Percentiles rank a stretch among this genome's conserved stretches.
Evolutionary conservation across 2,797 vertebrate genomes (phyloP).

Genomic region (Poeciliopsis turneri): DNA sequence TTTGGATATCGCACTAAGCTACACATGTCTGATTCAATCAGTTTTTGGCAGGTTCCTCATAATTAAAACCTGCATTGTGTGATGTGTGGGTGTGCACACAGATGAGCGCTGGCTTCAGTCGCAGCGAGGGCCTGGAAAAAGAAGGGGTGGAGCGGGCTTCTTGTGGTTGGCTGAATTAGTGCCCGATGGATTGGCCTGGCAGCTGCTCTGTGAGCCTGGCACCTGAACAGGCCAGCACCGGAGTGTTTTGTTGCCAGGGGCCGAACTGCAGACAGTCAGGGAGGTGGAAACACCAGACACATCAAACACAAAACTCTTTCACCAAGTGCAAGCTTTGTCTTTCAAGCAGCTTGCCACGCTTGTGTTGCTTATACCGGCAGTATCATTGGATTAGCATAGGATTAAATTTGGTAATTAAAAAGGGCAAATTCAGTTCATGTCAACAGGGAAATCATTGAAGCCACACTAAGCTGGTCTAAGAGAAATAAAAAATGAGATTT

Average conservation of each 20-base stretch:
- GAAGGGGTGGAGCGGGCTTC: slow-evolving; percentile 65
- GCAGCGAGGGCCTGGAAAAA: slow-evolving; percentile 70
- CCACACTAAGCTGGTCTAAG: slow-evolving; percentile 42
- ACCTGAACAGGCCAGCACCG: slow-evolving; percentile 69
- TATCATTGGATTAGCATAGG: slow-evolving; percentile 69
- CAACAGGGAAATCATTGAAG: slow-evolving; percentile 48
- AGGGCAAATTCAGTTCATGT: slow-evolving; percentile 51
- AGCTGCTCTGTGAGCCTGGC: slow-evolving; percentile 83
- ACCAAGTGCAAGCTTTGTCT: slow-evolving; percentile 57
- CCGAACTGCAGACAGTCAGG: slow-evolving; percentile 66
- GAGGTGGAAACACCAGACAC: slow-evolving; percentile 52
- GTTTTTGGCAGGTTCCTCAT: slow-evolving; percentile 73
- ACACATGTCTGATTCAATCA: slow-evolving; percentile 77
- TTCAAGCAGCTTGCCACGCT: slow-evolving; percentile 47
- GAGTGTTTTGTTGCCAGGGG: slow-evolving; percentile 68
- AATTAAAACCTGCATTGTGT: slow-evolving; percentile 74
- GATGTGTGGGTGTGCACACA: slow-evolving; percentile 50
- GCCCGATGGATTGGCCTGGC: slow-evolving; percentile 80
- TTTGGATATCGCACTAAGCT: slow-evolving; percentile 59
- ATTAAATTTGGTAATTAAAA: slow-evolving; percentile 72
- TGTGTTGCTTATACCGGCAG: slow-evolving; percentile 58
- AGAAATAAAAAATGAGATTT: slow-evolving; percentile 55
- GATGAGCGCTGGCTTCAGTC: slow-evolving; percentile 61
- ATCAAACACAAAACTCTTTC: slow-evolving; percentile 57
- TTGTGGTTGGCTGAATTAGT: slow-evolving; percentile 83